Percentiles rank a stretch among this genome's conserved stretches.
Conservation (phyloP, 2,113 vertebrate species). For the Cephalopterus ornatus region DNA sequence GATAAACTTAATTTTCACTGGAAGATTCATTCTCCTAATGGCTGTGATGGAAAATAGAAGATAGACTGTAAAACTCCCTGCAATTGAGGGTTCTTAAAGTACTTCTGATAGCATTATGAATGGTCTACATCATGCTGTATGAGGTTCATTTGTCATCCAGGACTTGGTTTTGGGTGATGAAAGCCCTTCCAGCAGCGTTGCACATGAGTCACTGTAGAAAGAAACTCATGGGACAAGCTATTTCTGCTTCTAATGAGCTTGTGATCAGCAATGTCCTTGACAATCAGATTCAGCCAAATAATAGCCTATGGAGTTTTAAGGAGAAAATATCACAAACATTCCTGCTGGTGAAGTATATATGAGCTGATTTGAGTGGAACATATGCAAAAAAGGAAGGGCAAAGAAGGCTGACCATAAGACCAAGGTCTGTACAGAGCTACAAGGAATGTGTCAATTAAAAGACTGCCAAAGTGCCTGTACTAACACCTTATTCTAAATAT, state of each 20-base stretch:
- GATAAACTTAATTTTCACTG: conserved; percentile 50
- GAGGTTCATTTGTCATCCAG: neutral
- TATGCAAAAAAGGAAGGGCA: neutral
- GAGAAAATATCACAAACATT: neutral
- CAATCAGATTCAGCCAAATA: neutral
- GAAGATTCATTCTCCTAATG: conserved; percentile 13
- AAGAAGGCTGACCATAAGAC: neutral
- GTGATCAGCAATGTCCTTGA: neutral
- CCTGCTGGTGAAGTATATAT: neutral
- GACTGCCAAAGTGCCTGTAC: neutral
- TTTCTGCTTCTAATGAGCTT: neutral
- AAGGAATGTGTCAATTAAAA: neutral
- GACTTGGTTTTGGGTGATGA: neutral
- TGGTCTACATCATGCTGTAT: neutral
- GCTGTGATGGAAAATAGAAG: neutral
- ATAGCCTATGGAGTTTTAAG: neutral
- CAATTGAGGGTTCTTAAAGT: neutral
- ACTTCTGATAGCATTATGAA: neutral
- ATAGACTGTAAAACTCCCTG: neutral
- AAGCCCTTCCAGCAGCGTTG: neutral
- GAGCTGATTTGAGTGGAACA: neutral
- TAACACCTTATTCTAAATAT: neutral
- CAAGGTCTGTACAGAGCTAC: neutral
- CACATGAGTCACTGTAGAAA: neutral
- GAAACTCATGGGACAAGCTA: neutral